Evolutionary conservation across 2,888 invertebrate genomes (phyloP).

Genomic region (Stenolophus ochropezus): DNA sequence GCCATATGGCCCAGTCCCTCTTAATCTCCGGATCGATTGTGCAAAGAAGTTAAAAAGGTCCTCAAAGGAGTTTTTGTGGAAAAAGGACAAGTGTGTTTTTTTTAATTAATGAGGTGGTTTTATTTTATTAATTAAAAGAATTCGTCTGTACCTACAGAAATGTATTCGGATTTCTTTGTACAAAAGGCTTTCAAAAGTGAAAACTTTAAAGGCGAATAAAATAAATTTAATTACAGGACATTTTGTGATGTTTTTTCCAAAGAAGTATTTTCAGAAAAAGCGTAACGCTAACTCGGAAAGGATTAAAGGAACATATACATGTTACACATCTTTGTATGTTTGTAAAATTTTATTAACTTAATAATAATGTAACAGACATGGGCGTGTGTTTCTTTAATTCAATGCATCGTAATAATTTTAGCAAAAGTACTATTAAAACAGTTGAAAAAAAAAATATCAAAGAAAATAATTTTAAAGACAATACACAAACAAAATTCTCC

Average conservation of each 20-base stretch:
- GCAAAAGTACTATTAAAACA: too few species aligned
- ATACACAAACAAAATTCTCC: too few species aligned
- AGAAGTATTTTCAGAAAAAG: neutral
- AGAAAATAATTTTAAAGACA: too few species aligned
- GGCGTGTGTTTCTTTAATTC: too few species aligned
- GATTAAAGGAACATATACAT: too few species aligned
- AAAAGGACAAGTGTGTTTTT: neutral
- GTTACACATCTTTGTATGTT: too few species aligned
- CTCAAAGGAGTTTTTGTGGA: neutral
- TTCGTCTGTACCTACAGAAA: neutral
- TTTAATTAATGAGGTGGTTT: conserved; percentile 18
- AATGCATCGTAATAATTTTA: too few species aligned
- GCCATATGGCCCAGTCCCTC: neutral
- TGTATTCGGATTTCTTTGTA: conserved; percentile 3
- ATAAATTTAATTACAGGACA: neutral
- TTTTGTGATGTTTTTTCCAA: neutral
- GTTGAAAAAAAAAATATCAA: too few species aligned
- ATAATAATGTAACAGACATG: too few species aligned
- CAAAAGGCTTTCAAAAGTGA: neutral
- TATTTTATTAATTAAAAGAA: conserved; percentile 25
- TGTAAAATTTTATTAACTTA: too few species aligned
- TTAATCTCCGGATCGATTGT: neutral
- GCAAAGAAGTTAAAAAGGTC: neutral
- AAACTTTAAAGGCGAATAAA: neutral
- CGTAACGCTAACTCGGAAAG: neutral